These are phyloP conservation scores for Hydractinia echinata DNA, from an alignment of 30 jellyfish, hydroid and myxozoan species.

Conservation along the genomic window DNA sequence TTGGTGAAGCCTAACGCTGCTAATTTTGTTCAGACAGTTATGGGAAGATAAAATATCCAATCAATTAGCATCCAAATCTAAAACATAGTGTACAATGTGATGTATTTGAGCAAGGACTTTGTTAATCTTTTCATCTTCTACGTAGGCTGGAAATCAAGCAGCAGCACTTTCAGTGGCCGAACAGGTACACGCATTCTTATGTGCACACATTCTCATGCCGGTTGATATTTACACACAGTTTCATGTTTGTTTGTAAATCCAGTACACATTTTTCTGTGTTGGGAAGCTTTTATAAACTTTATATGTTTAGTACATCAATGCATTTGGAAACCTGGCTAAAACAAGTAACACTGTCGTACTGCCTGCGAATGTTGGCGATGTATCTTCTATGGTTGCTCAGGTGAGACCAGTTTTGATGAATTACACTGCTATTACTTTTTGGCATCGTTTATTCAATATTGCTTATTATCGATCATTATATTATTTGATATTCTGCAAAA, in stretches of 20 bases:
- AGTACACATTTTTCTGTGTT: not conserved
- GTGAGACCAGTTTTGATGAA: conserved; percentile 30
- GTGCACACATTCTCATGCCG: not conserved
- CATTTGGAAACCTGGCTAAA: conserved; percentile 92
- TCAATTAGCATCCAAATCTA: too few relatives aligned
- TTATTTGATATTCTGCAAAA: not conserved
- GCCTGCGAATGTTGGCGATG: conserved; percentile 95
- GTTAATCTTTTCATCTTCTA: not conserved
- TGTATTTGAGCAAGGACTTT: too few relatives aligned
- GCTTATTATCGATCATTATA: not conserved
- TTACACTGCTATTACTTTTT: not conserved
- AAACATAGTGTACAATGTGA: too few relatives aligned
- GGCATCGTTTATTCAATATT: not conserved
- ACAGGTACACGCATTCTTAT: conserved; percentile 49
- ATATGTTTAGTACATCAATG: conserved; percentile 68
- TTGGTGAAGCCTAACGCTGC: too few relatives aligned
- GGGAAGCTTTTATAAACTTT: not conserved
- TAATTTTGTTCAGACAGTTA: too few relatives aligned
- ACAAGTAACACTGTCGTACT: conserved; percentile 84
- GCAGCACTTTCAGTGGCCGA: conserved; percentile 95
- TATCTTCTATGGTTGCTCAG: conserved; percentile 96
- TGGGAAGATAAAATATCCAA: too few relatives aligned
- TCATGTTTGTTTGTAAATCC: not conserved
- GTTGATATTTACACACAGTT: not conserved
- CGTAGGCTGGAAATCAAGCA: conserved; percentile 90